phyloP scores from a whole-genome alignment of 2,888 invertebrate genomes.

The Macrophya alboannulata region DNA sequence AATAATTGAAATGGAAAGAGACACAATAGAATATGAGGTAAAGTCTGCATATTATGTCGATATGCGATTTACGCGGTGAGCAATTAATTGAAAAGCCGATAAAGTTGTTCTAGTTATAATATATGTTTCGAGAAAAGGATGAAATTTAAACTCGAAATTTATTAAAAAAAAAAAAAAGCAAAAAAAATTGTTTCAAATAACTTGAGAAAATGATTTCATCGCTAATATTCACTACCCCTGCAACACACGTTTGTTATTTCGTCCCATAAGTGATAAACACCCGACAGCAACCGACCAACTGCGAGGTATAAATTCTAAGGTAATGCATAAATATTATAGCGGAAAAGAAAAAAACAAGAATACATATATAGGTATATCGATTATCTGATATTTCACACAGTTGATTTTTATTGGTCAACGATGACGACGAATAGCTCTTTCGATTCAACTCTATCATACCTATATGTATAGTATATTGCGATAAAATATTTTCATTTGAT shows the following conservation, averaged over 20 bases:
- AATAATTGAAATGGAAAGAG: neutral
- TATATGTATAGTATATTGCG: neutral
- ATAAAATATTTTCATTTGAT: conserved; percentile 34
- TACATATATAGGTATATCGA: neutral
- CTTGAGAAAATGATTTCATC: conserved; percentile 4
- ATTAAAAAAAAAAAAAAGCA: neutral
- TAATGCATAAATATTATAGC: neutral
- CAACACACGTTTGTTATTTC: neutral
- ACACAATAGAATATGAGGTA: neutral
- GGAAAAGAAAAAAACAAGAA: neutral
- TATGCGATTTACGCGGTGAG: too few species aligned
- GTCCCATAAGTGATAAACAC: neutral
- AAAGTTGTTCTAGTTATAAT: too few species aligned
- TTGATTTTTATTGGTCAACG: conserved; percentile 28
- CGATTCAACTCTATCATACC: neutral
- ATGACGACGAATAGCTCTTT: neutral
- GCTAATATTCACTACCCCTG: conserved; percentile 29
- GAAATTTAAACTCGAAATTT: neutral
- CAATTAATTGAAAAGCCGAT: neutral
- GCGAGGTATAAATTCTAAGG: conserved; percentile 11
- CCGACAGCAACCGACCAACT: conserved; percentile 39
- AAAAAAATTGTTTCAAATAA: neutral
- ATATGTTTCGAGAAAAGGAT: too few species aligned
- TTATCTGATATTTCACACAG: neutral
- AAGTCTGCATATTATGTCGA: neutral